Evolutionary conservation across 2,888 invertebrate genomes (phyloP).

Genomic region (Diploptera punctata): DNA sequence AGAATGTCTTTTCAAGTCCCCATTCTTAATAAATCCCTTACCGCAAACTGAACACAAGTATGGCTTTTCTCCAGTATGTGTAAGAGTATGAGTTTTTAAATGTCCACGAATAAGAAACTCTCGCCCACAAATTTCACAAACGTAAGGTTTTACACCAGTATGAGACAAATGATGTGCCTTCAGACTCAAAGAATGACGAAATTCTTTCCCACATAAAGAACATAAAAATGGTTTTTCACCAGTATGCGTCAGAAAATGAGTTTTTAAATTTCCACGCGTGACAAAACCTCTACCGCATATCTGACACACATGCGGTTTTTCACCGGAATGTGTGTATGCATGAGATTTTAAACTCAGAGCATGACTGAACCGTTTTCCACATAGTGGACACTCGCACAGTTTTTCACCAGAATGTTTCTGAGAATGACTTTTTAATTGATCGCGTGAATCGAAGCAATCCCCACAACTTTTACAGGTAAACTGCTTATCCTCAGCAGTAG

Average conservation of each 20-base stretch:
- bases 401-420: neutral
- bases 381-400: neutral
- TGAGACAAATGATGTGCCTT: neutral
- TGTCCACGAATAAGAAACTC: neutral
- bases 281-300: neutral
- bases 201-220: neutral
- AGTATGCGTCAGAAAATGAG: neutral
- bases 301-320: conserved; percentile 1
- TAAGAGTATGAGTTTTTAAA: conserved; percentile 8
- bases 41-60: conserved; percentile 23
- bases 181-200: neutral
- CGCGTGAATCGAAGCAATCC: neutral
- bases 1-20: neutral
- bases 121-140: neutral
- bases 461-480: neutral
- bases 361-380: neutral
- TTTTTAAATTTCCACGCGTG: neutral
- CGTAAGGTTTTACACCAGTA: neutral
- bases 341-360: conserved; percentile 1
- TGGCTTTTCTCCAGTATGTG: conserved; percentile 13
- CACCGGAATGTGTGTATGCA: conserved; percentile 2
- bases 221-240: neutral
- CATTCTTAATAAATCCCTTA: conserved; percentile 4
- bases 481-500: neutral
- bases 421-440: neutral